A percentile compares a stretch with the other conserved stretches of the same genome.
These are phyloP conservation scores for Drosophila tani DNA, from an alignment of 1,140 invertebrate genomes.

Conservation along the genomic window DNA sequence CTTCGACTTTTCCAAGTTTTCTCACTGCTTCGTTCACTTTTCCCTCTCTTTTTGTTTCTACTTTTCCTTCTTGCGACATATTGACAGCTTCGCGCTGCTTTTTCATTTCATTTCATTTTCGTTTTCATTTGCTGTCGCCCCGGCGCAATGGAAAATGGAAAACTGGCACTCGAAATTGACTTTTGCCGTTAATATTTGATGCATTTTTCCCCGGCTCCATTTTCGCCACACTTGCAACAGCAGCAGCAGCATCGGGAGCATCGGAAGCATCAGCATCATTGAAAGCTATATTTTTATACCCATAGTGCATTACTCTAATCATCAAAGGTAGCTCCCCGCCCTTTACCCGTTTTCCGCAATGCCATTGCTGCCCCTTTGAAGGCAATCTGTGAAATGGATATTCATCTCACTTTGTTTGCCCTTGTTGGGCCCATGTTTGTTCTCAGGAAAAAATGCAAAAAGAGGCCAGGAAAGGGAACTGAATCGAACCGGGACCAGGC, in stretches of 20 bases:
- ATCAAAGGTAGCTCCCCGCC: constrained; percentile 31
- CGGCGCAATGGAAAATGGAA: constrained; percentile 11
- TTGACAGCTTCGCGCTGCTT: constrained; percentile 59
- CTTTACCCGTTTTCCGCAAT: neutral
- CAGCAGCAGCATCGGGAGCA: too few relatives aligned
- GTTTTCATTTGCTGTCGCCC: constrained; percentile 33
- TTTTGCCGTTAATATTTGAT: constrained; percentile 65
- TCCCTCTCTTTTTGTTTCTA: constrained; percentile 2
- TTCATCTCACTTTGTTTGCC: constrained; percentile 58
- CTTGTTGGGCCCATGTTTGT: constrained; percentile 20
- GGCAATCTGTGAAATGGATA: constrained; percentile 60
- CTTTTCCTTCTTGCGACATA: constrained; percentile 47
- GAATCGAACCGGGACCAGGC: neutral
- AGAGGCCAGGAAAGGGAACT: neutral
- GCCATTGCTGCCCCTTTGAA: neutral
- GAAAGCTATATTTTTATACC: constrained; percentile 50
- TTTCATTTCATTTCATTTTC: constrained; percentile 47
- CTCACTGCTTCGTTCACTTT: neutral
- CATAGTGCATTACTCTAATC: constrained; percentile 78
- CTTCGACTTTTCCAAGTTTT: neutral
- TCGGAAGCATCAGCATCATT: neutral
- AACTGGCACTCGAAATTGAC: constrained; percentile 59
- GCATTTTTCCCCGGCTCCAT: constrained; percentile 9
- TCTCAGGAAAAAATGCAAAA: constrained; percentile 1
- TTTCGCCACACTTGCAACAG: constrained; percentile 20